Evolutionary conservation across 2,888 invertebrate species (phyloP).

Genomic region (Gymnocheta viridis): DNA sequence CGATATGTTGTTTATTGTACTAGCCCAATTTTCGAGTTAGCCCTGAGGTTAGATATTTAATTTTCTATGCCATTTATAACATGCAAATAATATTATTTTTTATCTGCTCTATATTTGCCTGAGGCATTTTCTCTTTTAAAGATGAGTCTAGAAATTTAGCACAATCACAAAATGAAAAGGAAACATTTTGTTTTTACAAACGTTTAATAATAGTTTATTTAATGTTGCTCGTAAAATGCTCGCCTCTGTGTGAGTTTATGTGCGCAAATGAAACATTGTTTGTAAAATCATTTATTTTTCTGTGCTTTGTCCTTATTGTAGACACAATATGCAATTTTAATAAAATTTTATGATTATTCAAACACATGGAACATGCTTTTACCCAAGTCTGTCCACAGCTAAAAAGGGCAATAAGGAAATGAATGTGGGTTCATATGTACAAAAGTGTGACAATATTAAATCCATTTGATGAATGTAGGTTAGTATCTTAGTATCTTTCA

Average conservation of each 20-base stretch:
- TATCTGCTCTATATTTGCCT: background rate
- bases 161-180: background rate
- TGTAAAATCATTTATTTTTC: constrained; percentile 13
- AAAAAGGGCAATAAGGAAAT: background rate
- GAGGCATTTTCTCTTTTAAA: background rate
- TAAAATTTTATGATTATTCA: constrained; percentile 50
- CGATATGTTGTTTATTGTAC: constrained; percentile 40
- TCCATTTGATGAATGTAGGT: background rate
- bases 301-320: background rate
- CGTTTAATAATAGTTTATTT: no score
- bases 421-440: background rate
- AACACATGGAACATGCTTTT: constrained; percentile 16
- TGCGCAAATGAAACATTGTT: constrained; percentile 7
- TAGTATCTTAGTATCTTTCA: background rate
- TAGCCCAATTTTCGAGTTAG: constrained; percentile 35
- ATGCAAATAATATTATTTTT: constrained; percentile 25
- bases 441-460: background rate
- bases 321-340: constrained; percentile 37
- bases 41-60: constrained; percentile 41
- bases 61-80: constrained; percentile 29
- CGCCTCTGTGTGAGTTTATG: background rate
- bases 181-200: background rate
- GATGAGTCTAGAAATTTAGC: background rate
- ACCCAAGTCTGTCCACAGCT: background rate
- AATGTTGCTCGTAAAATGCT: background rate